Evolutionary conservation across 2,888 invertebrate genomes (phyloP).

Genomic region (Nomada fabriciana): DNA sequence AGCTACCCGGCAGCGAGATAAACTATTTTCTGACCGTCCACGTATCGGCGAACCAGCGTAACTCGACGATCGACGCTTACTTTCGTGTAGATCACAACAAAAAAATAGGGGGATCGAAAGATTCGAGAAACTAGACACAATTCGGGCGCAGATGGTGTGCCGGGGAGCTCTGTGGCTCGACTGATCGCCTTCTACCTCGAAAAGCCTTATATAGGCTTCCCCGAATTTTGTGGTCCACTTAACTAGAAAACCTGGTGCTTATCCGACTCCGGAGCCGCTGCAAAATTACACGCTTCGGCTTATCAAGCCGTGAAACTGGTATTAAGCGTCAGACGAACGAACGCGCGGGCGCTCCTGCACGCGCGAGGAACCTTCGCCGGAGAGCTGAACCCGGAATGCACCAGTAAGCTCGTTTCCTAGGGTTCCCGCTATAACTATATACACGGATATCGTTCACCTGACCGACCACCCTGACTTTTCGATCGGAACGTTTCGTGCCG

Average conservation of each 20-base stretch:
- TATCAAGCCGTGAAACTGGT: slow-evolving; percentile 86
- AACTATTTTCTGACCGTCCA: too few species aligned
- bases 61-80: too few species aligned
- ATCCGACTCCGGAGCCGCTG: slow-evolving; percentile 85
- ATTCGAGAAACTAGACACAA: slow-evolving; percentile 11
- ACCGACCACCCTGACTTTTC: slow-evolving; percentile 72
- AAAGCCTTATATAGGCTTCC: slow-evolving; percentile 86
- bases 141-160: slow-evolving; percentile 68
- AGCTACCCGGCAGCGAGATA: too few species aligned
- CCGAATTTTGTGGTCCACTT: slow-evolving; percentile 88
- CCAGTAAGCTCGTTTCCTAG: slow-evolving; percentile 73
- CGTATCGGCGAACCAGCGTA: too few species aligned
- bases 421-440: slow-evolving; percentile 70
- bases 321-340: slow-evolving; percentile 80
- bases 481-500: slow-evolving; percentile 65
- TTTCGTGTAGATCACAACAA: too few species aligned
- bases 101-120: too few species aligned
- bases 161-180: slow-evolving; percentile 76
- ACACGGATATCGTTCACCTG: slow-evolving; percentile 71
- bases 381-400: slow-evolving; percentile 71
- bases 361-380: slow-evolving; percentile 72
- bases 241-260: slow-evolving; percentile 87
- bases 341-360: slow-evolving; percentile 74
- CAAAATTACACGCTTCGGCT: slow-evolving; percentile 87
- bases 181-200: slow-evolving; percentile 78